Conservation (phyloP, 2,113 vertebrate species). For the Pluvianellus socialis region DNA sequence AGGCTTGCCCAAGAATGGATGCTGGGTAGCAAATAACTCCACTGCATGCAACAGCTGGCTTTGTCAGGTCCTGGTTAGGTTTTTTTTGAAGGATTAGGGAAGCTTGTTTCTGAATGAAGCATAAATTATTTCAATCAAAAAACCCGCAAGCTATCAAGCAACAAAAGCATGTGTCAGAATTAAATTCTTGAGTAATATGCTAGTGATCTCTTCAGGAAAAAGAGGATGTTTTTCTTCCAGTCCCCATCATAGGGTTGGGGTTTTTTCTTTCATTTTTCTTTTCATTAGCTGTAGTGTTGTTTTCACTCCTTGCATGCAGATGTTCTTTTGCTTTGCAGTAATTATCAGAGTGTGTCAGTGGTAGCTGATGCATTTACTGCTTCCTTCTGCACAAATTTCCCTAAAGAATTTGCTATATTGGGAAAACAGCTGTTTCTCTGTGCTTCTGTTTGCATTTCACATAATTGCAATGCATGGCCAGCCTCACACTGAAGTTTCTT, state of each 20-base stretch:
- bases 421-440: slow-evolving; percentile 44
- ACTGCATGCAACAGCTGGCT: neutral
- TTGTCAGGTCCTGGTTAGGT: neutral
- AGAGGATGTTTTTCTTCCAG: neutral
- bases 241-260: neutral
- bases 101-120: neutral
- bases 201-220: neutral
- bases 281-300: neutral
- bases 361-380: slow-evolving; percentile 39
- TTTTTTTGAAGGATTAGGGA: neutral
- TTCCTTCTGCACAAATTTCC: slow-evolving; percentile 43
- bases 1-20: neutral
- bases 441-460: slow-evolving; percentile 21
- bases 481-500: neutral
- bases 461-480: neutral
- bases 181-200: neutral
- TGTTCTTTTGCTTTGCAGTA: slow-evolving; percentile 45
- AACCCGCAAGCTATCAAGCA: neutral
- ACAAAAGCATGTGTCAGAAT: neutral
- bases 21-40: neutral
- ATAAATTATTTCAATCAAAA: neutral
- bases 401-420: slow-evolving; percentile 42
- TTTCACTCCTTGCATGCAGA: slow-evolving; percentile 34
- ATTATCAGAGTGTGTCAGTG: slow-evolving; percentile 32
- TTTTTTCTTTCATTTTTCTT: neutral